Evolutionary conservation across 2,113 vertebrate species (phyloP).

Genomic region (Cairina moschata): DNA sequence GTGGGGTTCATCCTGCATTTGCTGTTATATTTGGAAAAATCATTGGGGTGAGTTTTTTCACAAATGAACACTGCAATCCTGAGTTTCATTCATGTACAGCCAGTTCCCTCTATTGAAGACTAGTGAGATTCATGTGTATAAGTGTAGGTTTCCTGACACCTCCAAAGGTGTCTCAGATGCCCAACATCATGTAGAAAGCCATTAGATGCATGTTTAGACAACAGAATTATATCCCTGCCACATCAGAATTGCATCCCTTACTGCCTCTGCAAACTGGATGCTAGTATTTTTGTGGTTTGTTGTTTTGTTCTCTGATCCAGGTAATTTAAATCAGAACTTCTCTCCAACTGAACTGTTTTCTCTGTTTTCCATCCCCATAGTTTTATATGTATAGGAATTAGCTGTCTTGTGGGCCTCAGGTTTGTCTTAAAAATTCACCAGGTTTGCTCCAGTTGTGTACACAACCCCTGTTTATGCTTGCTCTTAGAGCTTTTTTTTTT

Average conservation of each 20-base stretch:
- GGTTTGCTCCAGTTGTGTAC: neutral
- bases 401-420: neutral
- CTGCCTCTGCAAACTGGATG: neutral
- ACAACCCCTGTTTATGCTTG: neutral
- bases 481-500: neutral
- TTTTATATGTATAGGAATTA: neutral
- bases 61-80: neutral
- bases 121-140: neutral
- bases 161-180: neutral
- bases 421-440: neutral
- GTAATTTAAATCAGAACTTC: neutral
- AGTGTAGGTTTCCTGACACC: neutral
- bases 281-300: neutral
- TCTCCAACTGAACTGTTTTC: neutral
- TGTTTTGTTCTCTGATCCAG: too few species aligned
- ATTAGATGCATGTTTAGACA: neutral
- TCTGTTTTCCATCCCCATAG: neutral
- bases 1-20: constrained; percentile 71
- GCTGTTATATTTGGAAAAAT: constrained; percentile 78
- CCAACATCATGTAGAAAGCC: neutral
- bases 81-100: neutral
- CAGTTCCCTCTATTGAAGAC: neutral
- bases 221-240: neutral
- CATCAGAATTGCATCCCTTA: neutral
- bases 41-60: constrained; percentile 71